Evolutionary conservation across 2,797 vertebrate species (phyloP).

Genomic region (Danio tinwini): DNA sequence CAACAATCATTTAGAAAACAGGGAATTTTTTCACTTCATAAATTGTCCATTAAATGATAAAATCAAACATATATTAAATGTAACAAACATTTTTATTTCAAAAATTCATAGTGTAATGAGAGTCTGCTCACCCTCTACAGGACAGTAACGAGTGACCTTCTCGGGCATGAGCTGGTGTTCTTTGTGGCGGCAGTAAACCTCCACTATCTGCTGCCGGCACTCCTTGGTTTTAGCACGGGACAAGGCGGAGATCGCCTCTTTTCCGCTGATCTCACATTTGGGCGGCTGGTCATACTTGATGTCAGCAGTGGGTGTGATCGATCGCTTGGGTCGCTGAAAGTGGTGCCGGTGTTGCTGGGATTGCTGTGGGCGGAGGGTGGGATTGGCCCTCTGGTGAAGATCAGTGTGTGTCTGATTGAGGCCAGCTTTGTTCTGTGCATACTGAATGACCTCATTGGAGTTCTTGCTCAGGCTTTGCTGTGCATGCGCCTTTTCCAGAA

Average conservation of each 20-base stretch:
- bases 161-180: constrained; percentile 92
- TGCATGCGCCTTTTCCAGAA: constrained; percentile 82
- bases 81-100: background rate
- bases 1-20: background rate
- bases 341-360: constrained; percentile 69
- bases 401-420: constrained; percentile 37
- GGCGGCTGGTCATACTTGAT: constrained; percentile 84
- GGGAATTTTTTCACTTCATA: background rate
- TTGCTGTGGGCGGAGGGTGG: constrained; percentile 64
- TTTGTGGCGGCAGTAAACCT: constrained; percentile 92
- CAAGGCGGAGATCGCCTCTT: constrained; percentile 94
- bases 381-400: constrained; percentile 58
- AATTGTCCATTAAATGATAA: background rate
- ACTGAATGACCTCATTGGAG: constrained; percentile 81
- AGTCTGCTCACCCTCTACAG: constrained; percentile 87
- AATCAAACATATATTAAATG: background rate
- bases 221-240: constrained; percentile 89
- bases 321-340: constrained; percentile 71
- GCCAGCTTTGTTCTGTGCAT: constrained; percentile 59
- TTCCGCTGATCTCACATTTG: constrained; percentile 93
- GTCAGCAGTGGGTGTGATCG: constrained; percentile 74
- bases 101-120: background rate
- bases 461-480: constrained; percentile 80
- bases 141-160: constrained; percentile 90
- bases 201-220: constrained; percentile 91